These are phyloP conservation scores for Zoanthus gigantus DNA, from an alignment of 92 coral and sea anemone genomes.

Conservation along the genomic window DNA sequence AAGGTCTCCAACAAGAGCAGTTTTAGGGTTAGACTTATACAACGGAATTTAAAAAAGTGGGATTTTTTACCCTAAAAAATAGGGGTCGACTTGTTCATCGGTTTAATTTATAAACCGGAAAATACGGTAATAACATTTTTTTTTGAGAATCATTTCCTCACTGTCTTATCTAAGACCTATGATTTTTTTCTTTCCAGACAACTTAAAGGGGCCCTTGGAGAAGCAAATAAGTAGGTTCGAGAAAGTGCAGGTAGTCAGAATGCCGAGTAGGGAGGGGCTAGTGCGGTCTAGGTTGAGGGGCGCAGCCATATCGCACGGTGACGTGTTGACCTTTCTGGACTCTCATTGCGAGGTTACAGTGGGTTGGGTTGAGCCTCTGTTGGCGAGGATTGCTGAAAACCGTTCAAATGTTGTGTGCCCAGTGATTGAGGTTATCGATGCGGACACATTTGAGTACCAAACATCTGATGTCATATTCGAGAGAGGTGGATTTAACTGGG, in stretches of 20 bases:
- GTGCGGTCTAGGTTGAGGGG: slow-evolving; percentile 91
- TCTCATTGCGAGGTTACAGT: slow-evolving; percentile 92
- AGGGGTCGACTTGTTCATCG: too few species aligned
- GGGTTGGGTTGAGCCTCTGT: slow-evolving; percentile 90
- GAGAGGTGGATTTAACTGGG: slow-evolving; percentile 92
- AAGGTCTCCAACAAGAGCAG: too few species aligned
- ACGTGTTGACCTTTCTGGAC: slow-evolving; percentile 83
- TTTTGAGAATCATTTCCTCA: not conserved
- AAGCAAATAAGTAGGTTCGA: slow-evolving; percentile 72
- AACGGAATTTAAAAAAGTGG: too few species aligned
- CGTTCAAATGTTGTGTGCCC: slow-evolving; percentile 88
- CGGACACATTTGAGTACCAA: slow-evolving; percentile 85
- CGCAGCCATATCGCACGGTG: slow-evolving; percentile 87
- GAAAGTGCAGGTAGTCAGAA: slow-evolving; percentile 83
- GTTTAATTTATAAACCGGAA: too few species aligned
- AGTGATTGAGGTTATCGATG: slow-evolving; percentile 87
- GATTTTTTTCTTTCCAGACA: slow-evolving; percentile 51
- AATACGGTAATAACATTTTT: too few species aligned
- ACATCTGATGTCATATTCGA: slow-evolving; percentile 87
- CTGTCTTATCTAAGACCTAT: not conserved
- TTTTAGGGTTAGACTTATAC: too few species aligned
- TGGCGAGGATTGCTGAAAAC: slow-evolving; percentile 84
- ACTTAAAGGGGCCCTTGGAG: slow-evolving; percentile 71
- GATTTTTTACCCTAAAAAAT: too few species aligned
- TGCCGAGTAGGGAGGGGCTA: slow-evolving; percentile 85